A percentile compares a stretch with the other conserved stretches of the same genome.
Conservation (phyloP, 2,797 vertebrate genomes). For the Florisuga fusca region DNA sequence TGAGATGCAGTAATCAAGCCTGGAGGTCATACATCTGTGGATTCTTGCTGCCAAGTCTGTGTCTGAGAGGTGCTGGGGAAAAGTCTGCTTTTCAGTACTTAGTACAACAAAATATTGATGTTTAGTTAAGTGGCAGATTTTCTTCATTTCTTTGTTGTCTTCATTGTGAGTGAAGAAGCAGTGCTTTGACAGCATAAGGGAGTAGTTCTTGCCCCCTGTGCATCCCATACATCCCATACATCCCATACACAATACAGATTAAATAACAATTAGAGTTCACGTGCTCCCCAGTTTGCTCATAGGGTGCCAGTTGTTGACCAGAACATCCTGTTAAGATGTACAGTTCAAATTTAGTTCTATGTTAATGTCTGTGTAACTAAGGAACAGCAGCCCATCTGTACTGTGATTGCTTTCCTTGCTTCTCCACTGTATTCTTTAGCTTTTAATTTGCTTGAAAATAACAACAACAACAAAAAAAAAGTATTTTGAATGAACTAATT, state of each 20-base stretch:
- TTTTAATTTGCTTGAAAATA: constrained; percentile 43
- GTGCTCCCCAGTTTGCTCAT: neutral
- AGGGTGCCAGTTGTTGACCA: neutral
- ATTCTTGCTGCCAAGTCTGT: neutral
- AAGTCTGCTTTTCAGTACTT: neutral
- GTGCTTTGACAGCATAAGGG: neutral
- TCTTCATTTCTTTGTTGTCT: neutral
- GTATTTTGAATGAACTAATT: neutral
- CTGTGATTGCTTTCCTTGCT: neutral
- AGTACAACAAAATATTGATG: neutral
- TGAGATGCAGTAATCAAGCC: neutral
- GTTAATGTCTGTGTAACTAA: neutral
- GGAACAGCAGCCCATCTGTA: neutral
- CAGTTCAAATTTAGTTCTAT: constrained; percentile 10
- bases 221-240: neutral
- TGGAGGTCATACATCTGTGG: neutral
- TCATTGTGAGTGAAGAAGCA: neutral
- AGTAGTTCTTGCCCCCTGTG: neutral
- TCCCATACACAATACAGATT: neutral
- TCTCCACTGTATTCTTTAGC: neutral
- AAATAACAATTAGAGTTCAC: neutral
- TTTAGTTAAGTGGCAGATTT: neutral
- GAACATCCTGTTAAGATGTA: neutral
- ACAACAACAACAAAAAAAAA: neutral
- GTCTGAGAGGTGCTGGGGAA: neutral